Evolutionary conservation across 2,888 invertebrate species (phyloP).

Genomic region (Pollenia griseotomentosa): DNA sequence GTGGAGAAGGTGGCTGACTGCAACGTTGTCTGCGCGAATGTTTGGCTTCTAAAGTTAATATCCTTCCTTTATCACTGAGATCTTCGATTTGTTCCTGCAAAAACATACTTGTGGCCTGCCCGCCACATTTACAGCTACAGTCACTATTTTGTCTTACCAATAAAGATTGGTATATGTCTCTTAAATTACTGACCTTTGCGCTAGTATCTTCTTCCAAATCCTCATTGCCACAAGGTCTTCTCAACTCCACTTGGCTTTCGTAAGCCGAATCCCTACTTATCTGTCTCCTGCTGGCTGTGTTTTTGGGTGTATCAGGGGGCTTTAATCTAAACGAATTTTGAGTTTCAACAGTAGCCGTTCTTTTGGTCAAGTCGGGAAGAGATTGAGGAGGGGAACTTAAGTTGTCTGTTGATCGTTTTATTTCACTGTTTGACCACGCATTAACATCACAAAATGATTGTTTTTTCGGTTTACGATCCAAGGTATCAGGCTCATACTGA

Average conservation of each 20-base stretch:
- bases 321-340: conserved; percentile 89
- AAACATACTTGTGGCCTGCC: conserved; percentile 77
- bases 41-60: conserved; percentile 89
- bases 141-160: conserved; percentile 84
- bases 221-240: conserved; percentile 36
- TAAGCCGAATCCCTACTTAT: conserved; percentile 67
- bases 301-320: conserved; percentile 41
- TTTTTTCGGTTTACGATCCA: conserved; percentile 91
- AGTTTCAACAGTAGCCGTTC: conserved; percentile 85
- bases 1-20: conserved; percentile 84
- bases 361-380: conserved; percentile 56
- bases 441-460: conserved; percentile 85
- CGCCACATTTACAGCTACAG: conserved; percentile 78
- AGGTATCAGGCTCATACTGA: conserved; percentile 93
- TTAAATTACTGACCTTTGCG: conserved; percentile 87
- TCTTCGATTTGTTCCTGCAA: conserved; percentile 69
- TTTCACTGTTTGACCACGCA: conserved; percentile 85
- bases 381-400: conserved; percentile 58
- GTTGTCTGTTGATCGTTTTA: conserved; percentile 78
- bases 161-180: conserved; percentile 90
- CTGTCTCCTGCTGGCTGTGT: conserved; percentile 39
- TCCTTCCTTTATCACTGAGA: conserved; percentile 86
- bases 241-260: conserved; percentile 69
- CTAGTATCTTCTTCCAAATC: conserved; percentile 45
- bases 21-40: conserved; percentile 90